Evolutionary conservation across 2,797 vertebrate genomes (phyloP).

Genomic region (Choloepus didactylus): DNA sequence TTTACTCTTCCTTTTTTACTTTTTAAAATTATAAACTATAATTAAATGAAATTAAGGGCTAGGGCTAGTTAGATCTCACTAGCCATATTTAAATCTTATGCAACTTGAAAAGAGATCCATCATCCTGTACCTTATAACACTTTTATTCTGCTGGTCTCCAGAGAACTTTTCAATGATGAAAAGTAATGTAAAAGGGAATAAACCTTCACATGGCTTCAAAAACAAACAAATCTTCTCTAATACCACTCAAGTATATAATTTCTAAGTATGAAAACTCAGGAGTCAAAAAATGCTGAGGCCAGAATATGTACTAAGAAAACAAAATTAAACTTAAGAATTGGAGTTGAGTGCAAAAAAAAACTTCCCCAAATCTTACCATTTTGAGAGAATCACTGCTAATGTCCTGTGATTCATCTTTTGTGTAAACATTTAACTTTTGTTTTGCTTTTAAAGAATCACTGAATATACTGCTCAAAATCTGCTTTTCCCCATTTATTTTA

Average conservation of each 20-base stretch:
- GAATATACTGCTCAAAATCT: neutral
- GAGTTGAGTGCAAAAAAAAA: too few relatives aligned
- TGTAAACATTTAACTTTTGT: neutral
- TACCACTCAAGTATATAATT: too few relatives aligned
- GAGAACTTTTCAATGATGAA: slow-evolving; percentile 42
- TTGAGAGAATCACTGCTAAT: neutral
- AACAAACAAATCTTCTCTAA: neutral
- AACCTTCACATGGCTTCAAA: neutral
- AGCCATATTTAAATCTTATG: neutral
- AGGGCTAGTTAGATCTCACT: slow-evolving; percentile 7
- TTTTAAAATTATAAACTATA: too few relatives aligned
- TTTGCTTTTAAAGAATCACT: neutral
- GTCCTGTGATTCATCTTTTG: neutral
- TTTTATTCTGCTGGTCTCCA: neutral
- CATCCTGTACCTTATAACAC: neutral
- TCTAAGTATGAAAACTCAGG: too few relatives aligned
- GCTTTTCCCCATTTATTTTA: neutral
- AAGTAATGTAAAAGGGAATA: slow-evolving; percentile 33
- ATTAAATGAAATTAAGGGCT: slow-evolving; percentile 21
- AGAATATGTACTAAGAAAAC: too few relatives aligned
- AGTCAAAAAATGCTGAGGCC: too few relatives aligned
- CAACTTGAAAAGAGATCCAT: slow-evolving; percentile 3
- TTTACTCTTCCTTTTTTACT: too few relatives aligned
- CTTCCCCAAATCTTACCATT: neutral
- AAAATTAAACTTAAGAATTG: too few relatives aligned